phyloP scores from a whole-genome alignment of 2,888 invertebrate species.

The Aricia artaxerxes region DNA sequence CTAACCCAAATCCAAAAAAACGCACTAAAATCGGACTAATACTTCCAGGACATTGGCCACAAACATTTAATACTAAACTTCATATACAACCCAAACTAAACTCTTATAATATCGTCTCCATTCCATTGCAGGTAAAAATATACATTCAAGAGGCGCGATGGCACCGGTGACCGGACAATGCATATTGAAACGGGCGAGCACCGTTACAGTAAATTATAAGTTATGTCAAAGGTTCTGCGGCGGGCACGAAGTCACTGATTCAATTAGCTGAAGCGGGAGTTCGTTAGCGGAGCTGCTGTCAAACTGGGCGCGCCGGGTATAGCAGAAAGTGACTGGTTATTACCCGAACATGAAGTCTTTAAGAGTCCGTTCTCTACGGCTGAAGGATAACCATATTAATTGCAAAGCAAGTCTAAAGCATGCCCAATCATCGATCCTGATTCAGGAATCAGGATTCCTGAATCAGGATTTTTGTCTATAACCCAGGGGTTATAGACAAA shows the following conservation, averaged over 20 bases:
- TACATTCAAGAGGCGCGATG: background rate
- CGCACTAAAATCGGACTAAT: background rate
- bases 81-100: background rate
- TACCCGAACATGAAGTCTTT: no score
- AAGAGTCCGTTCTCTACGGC: no score
- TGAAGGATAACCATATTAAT: no score
- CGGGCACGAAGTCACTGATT: slow-evolving; percentile 48
- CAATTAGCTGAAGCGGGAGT: slow-evolving; percentile 57
- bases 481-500: no score
- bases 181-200: slow-evolving; percentile 18
- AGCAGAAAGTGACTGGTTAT: background rate
- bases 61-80: background rate
- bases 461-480: no score
- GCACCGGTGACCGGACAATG: slow-evolving; percentile 18
- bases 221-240: slow-evolving; percentile 46
- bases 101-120: no score
- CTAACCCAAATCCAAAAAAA: background rate
- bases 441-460: no score
- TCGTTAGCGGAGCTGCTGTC: slow-evolving; percentile 50
- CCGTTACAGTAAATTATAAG: slow-evolving; percentile 36
- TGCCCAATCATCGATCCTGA: no score
- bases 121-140: background rate
- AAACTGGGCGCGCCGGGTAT: slow-evolving; percentile 34
- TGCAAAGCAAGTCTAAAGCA: no score
- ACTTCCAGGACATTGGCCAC: background rate